Evolutionary conservation across 1,140 invertebrate species (phyloP), one percentile per base, ranked within the genome.

Genomic region (Argopecten irradians): DNA sequence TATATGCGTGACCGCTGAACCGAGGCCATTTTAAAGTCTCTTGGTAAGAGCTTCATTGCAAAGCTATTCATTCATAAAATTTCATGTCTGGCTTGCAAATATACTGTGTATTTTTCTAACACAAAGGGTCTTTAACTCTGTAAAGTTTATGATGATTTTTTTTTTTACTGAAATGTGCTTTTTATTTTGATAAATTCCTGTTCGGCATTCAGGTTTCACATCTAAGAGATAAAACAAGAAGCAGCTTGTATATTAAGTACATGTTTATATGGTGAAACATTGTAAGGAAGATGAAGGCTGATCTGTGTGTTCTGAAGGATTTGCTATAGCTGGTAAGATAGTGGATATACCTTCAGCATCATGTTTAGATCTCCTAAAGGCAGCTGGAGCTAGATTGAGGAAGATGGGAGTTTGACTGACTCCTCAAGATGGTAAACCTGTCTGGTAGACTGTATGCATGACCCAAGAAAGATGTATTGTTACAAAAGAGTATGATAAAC

Each of bases 21-120:
- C 55, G n/a, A 28, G 55, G n/a, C 55, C 55, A 28, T 71, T 71
- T 71, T 71, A n/a, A n/a, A 71, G n/a, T 71, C 55, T 28, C 55
- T 5, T 3, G 14, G n/a, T 71, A 71, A 71, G 55, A 71, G 55
- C 55, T 71, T 71, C 55, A 28, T 71, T 71, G n/a, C 55, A 71
- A 71, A 71, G 55, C n/a, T 71, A 71, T 22, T 71, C 55, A 71
- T 71, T 71, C 55, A 71, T 71, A 71, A 71, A 71, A 71, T 71
- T 8, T 28, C 55, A 28, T n/a, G 55, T 71, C 55, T 71, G 55
- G 55, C 55, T 11, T n/a, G n/a, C n/a, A n/a, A n/a, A n/a, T n/a
- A n/a, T n/a, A 71, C 43, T 8, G 13, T 46, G 11, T 46, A 46
- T 46, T 19, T 71, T 71, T 11, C 55, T 71, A 71, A 71, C 55